phyloP scores from a whole-genome alignment of 2,797 vertebrate genomes.

The Tadarida brasiliensis region DNA sequence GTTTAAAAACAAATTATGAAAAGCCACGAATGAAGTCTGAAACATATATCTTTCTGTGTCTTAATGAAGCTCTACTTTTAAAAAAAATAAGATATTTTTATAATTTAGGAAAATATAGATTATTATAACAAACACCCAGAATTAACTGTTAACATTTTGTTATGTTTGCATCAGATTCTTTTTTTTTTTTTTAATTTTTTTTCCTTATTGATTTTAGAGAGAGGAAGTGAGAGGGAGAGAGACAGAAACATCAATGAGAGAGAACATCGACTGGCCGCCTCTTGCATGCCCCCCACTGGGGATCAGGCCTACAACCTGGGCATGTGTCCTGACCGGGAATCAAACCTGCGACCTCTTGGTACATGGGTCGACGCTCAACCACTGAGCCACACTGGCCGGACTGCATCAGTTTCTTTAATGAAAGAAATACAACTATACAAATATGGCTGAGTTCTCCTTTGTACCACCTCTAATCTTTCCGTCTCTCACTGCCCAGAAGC shows the following conservation, averaged over 20 bases:
- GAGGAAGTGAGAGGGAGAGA: too few species aligned
- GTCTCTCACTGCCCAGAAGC: neutral
- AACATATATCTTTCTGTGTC: neutral
- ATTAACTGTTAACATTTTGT: neutral
- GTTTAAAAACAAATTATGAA: neutral
- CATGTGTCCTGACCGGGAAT: too few species aligned
- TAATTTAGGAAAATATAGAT: neutral
- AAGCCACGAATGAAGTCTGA: conserved; percentile 5
- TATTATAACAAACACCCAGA: neutral
- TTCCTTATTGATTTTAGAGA: too few species aligned
- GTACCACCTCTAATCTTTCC: neutral
- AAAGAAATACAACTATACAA: neutral
- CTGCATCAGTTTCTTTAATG: neutral
- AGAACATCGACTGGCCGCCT: too few species aligned
- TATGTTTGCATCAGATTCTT: neutral
- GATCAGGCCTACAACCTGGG: too few species aligned
- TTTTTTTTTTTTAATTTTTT: neutral
- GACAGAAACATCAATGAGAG: too few species aligned
- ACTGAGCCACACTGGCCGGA: too few species aligned
- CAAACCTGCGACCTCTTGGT: too few species aligned
- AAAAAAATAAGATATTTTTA: neutral
- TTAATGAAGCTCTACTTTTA: neutral
- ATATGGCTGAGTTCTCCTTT: neutral
- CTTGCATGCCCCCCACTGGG: too few species aligned
- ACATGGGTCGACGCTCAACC: too few species aligned